Conservation (phyloP, 2,888 invertebrate genomes). For the Laspeyria flexula region DNA sequence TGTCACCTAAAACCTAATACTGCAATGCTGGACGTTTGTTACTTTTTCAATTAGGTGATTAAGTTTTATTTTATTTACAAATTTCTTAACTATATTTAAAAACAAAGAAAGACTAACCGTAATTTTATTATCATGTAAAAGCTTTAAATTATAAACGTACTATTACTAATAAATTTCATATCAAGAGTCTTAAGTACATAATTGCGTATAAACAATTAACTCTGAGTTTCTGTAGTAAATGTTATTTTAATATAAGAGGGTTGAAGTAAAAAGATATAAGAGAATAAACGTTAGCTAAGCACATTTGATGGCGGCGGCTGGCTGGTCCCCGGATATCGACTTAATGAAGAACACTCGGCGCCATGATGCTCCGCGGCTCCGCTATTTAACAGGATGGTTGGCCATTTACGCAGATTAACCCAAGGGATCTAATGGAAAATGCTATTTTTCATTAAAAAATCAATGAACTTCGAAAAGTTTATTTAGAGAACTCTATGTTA, state of each 20-base stretch:
- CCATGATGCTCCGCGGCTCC: conserved; percentile 57
- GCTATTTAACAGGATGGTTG: conserved; percentile 61
- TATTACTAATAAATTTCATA: no score
- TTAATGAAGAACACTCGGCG: conserved; percentile 68
- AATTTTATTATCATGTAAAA: no score
- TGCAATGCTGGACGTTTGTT: no score
- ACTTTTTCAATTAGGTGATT: no score
- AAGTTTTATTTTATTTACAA: no score
- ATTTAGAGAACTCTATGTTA: conserved; percentile 32
- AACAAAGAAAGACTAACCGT: no score
- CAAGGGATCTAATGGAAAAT: conserved; percentile 55
- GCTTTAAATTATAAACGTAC: no score
- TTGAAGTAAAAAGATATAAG: conserved; percentile 26
- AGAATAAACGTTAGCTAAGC: conserved; percentile 30
- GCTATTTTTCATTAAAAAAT: conserved; percentile 63
- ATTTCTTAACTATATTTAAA: no score
- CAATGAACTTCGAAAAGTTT: conserved; percentile 45
- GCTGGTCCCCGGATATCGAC: conserved; percentile 59
- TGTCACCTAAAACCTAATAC: no score
- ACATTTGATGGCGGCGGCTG: conserved; percentile 45
- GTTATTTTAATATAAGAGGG: conserved; percentile 7
- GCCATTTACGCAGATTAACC: conserved; percentile 64
- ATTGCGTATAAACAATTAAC: no score
- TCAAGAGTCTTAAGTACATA: no score
- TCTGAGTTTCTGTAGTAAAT: neutral